Percentiles rank a stretch among this genome's conserved stretches.
Evolutionary conservation across 2,888 invertebrate species (phyloP).

Genomic region (Ypsolopha scabrella): DNA sequence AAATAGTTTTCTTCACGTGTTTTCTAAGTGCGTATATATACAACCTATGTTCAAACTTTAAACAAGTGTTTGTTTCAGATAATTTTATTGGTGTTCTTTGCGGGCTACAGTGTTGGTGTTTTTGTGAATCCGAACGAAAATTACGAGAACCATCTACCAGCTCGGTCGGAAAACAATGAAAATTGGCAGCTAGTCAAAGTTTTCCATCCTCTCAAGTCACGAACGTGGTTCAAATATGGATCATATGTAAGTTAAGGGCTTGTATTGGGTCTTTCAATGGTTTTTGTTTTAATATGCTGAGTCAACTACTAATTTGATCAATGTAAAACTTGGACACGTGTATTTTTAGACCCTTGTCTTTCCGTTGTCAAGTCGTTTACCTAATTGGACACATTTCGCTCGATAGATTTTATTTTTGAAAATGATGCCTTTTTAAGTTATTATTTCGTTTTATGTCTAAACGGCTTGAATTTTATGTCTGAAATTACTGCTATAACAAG

Average conservation of each 20-base stretch:
- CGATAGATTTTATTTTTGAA: no score
- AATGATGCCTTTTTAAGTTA: no score
- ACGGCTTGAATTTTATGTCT: no score
- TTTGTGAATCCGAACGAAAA: slow-evolving; percentile 31
- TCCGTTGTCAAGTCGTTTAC: no score
- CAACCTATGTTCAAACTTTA: neutral
- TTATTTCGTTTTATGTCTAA: no score
- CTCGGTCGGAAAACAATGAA: slow-evolving; percentile 5
- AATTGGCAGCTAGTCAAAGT: slow-evolving; percentile 44
- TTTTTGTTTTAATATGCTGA: neutral
- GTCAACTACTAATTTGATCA: no score
- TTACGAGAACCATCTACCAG: neutral
- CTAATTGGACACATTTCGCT: no score
- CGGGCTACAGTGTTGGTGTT: slow-evolving; percentile 32
- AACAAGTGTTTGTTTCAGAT: slow-evolving; percentile 28
- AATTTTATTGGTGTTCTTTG: slow-evolving; percentile 31
- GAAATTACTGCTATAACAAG: no score
- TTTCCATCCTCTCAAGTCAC: slow-evolving; percentile 39
- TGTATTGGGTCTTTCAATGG: neutral
- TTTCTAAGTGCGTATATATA: neutral
- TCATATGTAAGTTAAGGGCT: slow-evolving; percentile 5
- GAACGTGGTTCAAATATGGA: slow-evolving; percentile 11
- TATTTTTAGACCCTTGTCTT: no score
- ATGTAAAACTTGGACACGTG: no score
- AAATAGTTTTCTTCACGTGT: no score